Base-by-base conservation (phyloP, 2,113 vertebrate species). In the Aramus guarauna region DNA sequence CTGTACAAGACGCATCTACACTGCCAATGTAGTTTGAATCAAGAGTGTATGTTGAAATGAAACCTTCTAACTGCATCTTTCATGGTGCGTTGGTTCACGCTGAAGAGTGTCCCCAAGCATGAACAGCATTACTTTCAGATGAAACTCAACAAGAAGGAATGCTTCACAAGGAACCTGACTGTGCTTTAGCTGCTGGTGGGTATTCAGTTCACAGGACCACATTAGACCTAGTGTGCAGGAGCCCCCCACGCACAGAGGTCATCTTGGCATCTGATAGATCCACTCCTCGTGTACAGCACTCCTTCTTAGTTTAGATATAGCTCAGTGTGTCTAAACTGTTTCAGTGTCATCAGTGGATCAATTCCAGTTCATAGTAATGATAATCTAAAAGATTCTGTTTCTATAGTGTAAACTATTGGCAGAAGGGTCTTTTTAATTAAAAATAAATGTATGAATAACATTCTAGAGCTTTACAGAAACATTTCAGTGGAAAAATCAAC, bases 171-270 rank as follows among this genome's bases (percentile, higher is more conserved):
- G 19, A 77, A 71, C 17, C 15, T 78, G 27, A 17, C n/a, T 34
- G 18, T 62, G 19, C 15, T 77, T 77, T 66, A 74, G 11, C 41
- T 80, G 27, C 26, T 53, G 13, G 8, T 0, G 1, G 9, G 13
- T 26, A 15, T 39, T 83, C 34, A 21, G 20, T 39, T 79, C 67
- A 59, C 37, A 79, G 48, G 9, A 80, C 6, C 21, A 37, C 12
- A 5, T 29, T 50, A 69, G 34, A 56, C 2, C 12, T 66, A 15
- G 11, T 24, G 8, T 1, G 1, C 16, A 56, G 34, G 16, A 50
- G 8, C 73, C 2, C 1, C 13, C 9, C 7, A 24, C 2, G 5
- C 15, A 15, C 2, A 52, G 18, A 50, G 14, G 12, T 47, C 43
- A 41, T 34, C 17, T 9, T 34, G n/a, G 29, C 8, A 66, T 36